Percentiles rank a stretch among this genome's conserved stretches.
Evolutionary conservation across 2,113 vertebrate genomes (phyloP).

Genomic region (Antechinus stuartii): DNA sequence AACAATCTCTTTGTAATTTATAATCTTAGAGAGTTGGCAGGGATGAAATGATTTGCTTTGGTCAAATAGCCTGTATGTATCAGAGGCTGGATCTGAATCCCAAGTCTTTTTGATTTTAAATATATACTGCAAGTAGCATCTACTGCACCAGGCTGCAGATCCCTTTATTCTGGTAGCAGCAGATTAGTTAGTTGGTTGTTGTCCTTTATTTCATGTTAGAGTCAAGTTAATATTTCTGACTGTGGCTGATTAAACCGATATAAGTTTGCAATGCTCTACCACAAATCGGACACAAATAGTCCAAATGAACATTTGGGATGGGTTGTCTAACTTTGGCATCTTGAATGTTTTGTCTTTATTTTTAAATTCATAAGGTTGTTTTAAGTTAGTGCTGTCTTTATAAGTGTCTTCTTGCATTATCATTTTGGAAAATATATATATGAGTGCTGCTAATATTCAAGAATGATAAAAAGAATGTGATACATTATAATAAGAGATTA

Average conservation of each 20-base stretch:
- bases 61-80: neutral
- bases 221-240: too few species aligned
- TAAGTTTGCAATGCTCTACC: too few species aligned
- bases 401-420: neutral
- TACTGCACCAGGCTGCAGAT: neutral
- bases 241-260: too few species aligned
- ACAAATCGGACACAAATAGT: too few species aligned
- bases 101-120: neutral
- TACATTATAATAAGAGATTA: neutral
- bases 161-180: neutral
- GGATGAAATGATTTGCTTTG: neutral
- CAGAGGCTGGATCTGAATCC: neutral
- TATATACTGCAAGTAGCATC: neutral
- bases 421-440: neutral
- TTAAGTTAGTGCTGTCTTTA: neutral
- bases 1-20: neutral
- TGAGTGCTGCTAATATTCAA: neutral
- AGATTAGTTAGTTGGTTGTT: too few species aligned
- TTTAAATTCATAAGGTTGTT: neutral
- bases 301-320: too few species aligned
- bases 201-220: too few species aligned
- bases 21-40: neutral
- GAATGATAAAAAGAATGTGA: neutral
- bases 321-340: too few species aligned
- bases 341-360: neutral